Percentiles rank a stretch among this genome's conserved stretches.
Conservation (phyloP, 2,797 vertebrate species). For the Antennarius maculatus region DNA sequence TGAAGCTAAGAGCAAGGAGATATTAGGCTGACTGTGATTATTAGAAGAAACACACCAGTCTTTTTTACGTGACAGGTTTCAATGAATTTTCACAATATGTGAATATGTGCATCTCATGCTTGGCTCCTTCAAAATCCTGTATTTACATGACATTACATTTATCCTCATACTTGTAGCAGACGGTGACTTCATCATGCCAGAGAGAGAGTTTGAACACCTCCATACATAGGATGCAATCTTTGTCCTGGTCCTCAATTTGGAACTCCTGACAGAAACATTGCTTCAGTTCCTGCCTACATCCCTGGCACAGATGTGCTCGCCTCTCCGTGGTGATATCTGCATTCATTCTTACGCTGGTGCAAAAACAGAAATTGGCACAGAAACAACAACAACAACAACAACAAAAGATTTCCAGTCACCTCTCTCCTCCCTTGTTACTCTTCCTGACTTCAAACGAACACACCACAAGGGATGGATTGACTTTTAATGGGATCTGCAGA, state of each 20-base stretch:
- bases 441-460: constrained; percentile 82
- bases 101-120: too few species aligned
- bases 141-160: too few species aligned
- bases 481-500: constrained; percentile 84
- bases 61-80: background rate
- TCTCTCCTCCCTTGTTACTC: constrained; percentile 58
- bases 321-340: constrained; percentile 51
- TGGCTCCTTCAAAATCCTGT: too few species aligned
- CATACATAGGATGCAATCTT: background rate
- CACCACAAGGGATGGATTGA: constrained; percentile 64
- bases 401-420: constrained; percentile 47
- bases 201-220: background rate
- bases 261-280: background rate
- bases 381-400: constrained; percentile 37
- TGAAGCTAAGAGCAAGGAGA: constrained; percentile 91
- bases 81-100: too few species aligned
- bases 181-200: constrained; percentile 3
- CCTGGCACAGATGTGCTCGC: constrained; percentile 28
- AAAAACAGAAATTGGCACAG: constrained; percentile 69
- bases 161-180: constrained; percentile 8
- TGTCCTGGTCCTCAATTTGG: constrained; percentile 1
- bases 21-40: constrained; percentile 82
- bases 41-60: background rate
- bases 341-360: constrained; percentile 55
- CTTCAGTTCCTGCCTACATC: constrained; percentile 29